A percentile compares a stretch with the other conserved stretches of the same genome.
These are phyloP conservation scores for Poecilia velifera DNA, from an alignment of 2,797 vertebrate species.

Conservation along the genomic window DNA sequence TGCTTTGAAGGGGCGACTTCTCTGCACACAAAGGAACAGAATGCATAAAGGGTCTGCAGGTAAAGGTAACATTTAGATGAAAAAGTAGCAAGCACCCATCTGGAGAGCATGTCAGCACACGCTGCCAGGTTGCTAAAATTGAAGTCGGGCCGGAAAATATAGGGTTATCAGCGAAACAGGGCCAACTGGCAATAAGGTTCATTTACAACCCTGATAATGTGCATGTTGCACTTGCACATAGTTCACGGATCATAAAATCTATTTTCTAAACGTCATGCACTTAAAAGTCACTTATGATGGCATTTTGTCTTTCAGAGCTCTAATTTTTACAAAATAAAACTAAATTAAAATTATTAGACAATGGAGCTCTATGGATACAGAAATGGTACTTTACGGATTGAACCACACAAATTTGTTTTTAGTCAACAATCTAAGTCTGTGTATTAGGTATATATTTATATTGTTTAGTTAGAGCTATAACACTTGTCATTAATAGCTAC, in stretches of 20 bases:
- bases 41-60: neutral
- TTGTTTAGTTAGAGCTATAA: neutral
- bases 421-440: neutral
- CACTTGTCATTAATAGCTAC: neutral
- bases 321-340: neutral
- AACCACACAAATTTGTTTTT: neutral
- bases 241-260: neutral
- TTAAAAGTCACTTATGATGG: neutral
- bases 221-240: neutral
- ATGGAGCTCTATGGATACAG: neutral
- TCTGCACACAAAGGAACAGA: neutral
- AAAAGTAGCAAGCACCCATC: neutral
- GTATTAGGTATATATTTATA: neutral
- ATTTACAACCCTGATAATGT: neutral
- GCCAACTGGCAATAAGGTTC: neutral
- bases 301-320: neutral
- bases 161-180: neutral
- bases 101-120: neutral
- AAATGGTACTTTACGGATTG: neutral
- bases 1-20: neutral
- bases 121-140: neutral
- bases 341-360: neutral
- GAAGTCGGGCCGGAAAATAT: neutral
- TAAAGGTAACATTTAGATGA: constrained; percentile 1
- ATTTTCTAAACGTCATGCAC: neutral